phyloP scores from a whole-genome alignment of 2,888 invertebrate species.

The Rhyacophila evoluta region DNA sequence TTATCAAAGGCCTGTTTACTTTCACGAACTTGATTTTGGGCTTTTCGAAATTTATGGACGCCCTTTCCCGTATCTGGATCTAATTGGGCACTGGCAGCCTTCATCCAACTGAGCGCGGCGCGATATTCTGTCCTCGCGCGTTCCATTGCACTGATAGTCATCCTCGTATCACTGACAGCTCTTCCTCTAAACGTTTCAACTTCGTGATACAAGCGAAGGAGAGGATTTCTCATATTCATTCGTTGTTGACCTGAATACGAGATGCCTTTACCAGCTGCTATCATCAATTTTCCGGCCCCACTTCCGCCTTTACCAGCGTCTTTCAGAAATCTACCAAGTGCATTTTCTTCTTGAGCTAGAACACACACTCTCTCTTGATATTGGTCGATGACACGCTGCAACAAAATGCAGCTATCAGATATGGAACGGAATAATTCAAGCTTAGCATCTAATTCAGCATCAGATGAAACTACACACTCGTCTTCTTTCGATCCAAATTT shows the following conservation, averaged over 20 bases:
- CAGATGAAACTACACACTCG: conserved; percentile 95
- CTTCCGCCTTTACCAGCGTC: conserved; percentile 90
- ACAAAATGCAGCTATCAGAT: conserved; percentile 87
- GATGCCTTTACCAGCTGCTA: conserved; percentile 82
- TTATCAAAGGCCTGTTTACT: conserved; percentile 93
- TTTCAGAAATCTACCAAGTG: conserved; percentile 93
- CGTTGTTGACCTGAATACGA: conserved; percentile 94
- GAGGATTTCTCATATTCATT: conserved; percentile 85
- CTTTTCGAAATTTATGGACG: conserved; percentile 95
- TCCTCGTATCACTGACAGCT: conserved; percentile 93
- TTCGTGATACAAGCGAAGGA: conserved; percentile 91
- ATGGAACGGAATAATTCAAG: conserved; percentile 93
- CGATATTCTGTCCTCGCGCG: conserved; percentile 95
- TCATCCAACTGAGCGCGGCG: conserved; percentile 98
- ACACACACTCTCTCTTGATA: conserved; percentile 94
- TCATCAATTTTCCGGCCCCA: conserved; percentile 76
- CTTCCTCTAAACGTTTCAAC: conserved; percentile 97
- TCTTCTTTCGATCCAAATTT: conserved; percentile 98
- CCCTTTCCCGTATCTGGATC: conserved; percentile 98
- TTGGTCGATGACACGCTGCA: conserved; percentile 90
- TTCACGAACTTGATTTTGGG: conserved; percentile 81
- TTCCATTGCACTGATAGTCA: conserved; percentile 95
- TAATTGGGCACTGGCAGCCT: conserved; percentile 93
- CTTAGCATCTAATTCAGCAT: conserved; percentile 97
- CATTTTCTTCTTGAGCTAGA: conserved; percentile 95